Evolutionary conservation across 2,113 vertebrate species (phyloP), one percentile per base, ranked within the genome.

Genomic region (Channa maculata): DNA sequence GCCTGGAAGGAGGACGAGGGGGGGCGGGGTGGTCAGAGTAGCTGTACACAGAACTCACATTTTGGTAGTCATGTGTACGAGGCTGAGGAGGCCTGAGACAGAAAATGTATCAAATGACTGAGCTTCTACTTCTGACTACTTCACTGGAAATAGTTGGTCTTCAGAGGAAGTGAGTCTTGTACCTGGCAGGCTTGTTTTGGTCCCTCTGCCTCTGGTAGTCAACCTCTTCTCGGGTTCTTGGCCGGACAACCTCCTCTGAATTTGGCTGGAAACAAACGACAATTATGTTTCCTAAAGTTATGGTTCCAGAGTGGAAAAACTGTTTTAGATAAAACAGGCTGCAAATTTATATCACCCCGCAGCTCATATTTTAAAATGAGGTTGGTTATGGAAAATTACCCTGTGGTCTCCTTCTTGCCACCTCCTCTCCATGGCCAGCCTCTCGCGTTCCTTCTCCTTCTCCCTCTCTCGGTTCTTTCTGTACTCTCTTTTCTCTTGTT

Each of bases 401-500:
- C 95, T 96, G 91, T 92, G 88, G 46, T 96, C 96, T 37, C 90
- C 87, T n/a, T 97, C 96, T 13, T 89, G 90, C 61, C 94, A 94
- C 72, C 88, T 96, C 85, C 92, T 96, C 66, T 97, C 96, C 74
- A 84, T 61, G 33, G 77, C 76, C 62, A 82, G 2, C 70, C 69
- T 86, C 48, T 91, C 91, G 39, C 83, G 55, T 6, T 91, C 89
- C 65, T 80, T 86, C 50, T 91, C 91, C 34, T 83, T 82, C 64
- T 93, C 91, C 33, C 71, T 72, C 0, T 83, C 95, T 85, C 38
- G 95, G 13, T 83, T 93, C 86, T 93, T 98, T 80, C 88, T 97
- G 73, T 95, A 95, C 65, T 96, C 96, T 80, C 92, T 95, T 82
- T 97, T 97, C 86, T 99, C 97, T 88, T 96, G 95, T 7, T 96